Base-by-base conservation (phyloP, 2,888 invertebrate genomes). In the Diarsia rubi region DNA sequence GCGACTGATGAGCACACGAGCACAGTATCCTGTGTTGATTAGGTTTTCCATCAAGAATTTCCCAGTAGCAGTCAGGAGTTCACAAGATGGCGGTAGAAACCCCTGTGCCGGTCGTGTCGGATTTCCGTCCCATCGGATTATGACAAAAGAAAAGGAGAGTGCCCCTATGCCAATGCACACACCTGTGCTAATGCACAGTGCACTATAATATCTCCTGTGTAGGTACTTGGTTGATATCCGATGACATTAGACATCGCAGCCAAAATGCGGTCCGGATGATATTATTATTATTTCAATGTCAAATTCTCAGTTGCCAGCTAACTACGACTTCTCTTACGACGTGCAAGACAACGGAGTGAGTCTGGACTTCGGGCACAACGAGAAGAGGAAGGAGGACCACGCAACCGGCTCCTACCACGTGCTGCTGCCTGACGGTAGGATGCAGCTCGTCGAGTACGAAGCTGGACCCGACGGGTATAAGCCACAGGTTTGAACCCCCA, bases 381-480 rank as follows among this genome's bases (percentile, higher is more conserved):
- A 98, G 92, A 97, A 97, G 89, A 94, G 97, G 42, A 97, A 97
- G 87, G 97, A 97, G 71, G 97, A 97, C 82, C 97, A 96, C 65
- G 97, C 97, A 0, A 97, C 97, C 12, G 97, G 98, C 64, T 97
- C 97, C 59, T 98, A 97, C 92, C 97, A 97, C 91, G 97, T 97
- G 54, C 92, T 97, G 59, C 93, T 97, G 69, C 97, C 97, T 0
- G 97, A 97, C 81, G 97, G 97, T 3, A 95, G 97, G 73, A 97
- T 97, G 88, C 97, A 97, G 91, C 97, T 97, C 42, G 97, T 97
- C 6, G 97, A 97, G 85, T 97, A 97, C 87, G 96, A 97, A 75
- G 97, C 97, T 11, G 97, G 97, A 49, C 96, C 96, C 16, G 97
- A 96, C 68, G 97, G 97, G 16, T 97, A 97, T 91, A 96, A 97